Evolutionary conservation across 2,888 invertebrate genomes (phyloP).

Genomic region (Meganola albula): DNA sequence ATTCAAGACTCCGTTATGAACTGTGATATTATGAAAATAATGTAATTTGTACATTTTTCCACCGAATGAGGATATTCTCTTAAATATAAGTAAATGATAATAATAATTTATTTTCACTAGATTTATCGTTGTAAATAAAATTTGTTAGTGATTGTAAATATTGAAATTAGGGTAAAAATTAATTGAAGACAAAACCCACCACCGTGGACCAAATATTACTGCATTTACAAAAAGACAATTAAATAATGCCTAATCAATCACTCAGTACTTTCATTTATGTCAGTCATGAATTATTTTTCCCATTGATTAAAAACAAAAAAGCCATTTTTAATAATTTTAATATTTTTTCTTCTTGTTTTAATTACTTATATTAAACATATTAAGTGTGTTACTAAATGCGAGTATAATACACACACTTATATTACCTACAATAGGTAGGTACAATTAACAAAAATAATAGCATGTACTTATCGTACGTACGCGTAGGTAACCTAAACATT

Average conservation of each 20-base stretch:
- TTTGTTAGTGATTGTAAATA: slow-evolving; percentile 67
- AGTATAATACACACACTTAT: too few relatives aligned
- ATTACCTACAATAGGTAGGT: too few relatives aligned
- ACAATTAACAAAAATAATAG: too few relatives aligned
- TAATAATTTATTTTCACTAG: slow-evolving; percentile 60
- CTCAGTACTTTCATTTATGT: too few relatives aligned
- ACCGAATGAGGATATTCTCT: slow-evolving; percentile 43
- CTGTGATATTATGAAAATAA: slow-evolving; percentile 63
- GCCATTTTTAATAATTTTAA: not conserved
- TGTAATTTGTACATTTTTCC: slow-evolving; percentile 47
- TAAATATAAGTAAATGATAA: slow-evolving; percentile 41
- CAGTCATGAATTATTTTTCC: slow-evolving; percentile 10
- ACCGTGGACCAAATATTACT: slow-evolving; percentile 36
- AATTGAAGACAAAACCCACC: slow-evolving; percentile 17
- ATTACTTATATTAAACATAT: too few relatives aligned
- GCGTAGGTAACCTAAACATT: too few relatives aligned
- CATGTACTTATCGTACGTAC: too few relatives aligned
- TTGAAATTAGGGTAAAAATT: slow-evolving; percentile 34
- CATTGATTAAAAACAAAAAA: slow-evolving; percentile 9
- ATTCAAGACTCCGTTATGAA: slow-evolving; percentile 68
- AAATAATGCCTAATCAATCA: slow-evolving; percentile 33
- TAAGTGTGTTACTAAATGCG: too few relatives aligned
- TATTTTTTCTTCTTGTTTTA: too few relatives aligned
- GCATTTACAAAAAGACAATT: slow-evolving; percentile 55
- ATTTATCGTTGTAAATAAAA: slow-evolving; percentile 55